A percentile compares a stretch with the other conserved stretches of the same genome.
Evolutionary conservation across 2,113 vertebrate species (phyloP).

Genomic region (Albula glossodonta): DNA sequence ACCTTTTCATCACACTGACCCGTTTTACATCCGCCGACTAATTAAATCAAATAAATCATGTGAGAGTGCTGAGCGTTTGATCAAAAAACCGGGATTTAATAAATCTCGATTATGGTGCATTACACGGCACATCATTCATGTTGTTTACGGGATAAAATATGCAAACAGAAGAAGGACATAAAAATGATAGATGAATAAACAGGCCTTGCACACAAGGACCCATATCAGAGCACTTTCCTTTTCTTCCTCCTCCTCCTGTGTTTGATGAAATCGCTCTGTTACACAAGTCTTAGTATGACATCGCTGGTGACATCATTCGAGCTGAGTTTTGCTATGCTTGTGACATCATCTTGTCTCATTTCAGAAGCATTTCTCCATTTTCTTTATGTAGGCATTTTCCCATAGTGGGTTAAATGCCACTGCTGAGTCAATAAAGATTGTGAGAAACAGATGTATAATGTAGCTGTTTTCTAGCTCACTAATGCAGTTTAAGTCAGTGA

Average conservation of each 20-base stretch:
- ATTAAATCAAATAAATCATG: constrained; percentile 89
- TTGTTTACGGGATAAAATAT: constrained; percentile 72
- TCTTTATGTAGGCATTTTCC: neutral
- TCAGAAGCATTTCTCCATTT: neutral
- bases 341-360: neutral
- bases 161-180: constrained; percentile 62
- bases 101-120: constrained; percentile 87
- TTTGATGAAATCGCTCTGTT: neutral
- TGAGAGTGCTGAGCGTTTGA: constrained; percentile 60
- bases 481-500: neutral
- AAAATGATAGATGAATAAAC: constrained; percentile 64
- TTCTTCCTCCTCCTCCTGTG: neutral
- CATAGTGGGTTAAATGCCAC: neutral
- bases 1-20: constrained; percentile 80
- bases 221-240: neutral
- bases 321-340: neutral
- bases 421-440: neutral
- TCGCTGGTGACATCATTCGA: neutral
- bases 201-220: constrained; percentile 27
- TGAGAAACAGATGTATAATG: neutral
- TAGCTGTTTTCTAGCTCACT: neutral
- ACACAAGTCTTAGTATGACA: neutral
- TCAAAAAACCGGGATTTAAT: constrained; percentile 78
- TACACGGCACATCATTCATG: constrained; percentile 69
- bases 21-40: constrained; percentile 90